Evolutionary conservation across 2,888 invertebrate genomes (phyloP).

Genomic region (Machimus atricapillus): DNA sequence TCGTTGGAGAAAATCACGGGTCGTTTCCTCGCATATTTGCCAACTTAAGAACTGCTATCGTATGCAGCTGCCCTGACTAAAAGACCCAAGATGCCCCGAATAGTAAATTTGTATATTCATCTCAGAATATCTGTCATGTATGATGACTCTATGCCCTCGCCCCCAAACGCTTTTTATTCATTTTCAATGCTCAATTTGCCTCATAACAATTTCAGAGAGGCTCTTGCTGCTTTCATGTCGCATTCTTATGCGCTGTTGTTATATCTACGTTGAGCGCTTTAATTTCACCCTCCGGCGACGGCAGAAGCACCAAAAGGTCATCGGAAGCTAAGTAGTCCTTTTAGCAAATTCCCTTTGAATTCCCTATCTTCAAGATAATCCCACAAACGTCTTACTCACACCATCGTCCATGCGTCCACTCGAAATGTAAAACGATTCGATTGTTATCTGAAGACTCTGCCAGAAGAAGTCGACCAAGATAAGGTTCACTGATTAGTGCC

Average conservation of each 20-base stretch:
- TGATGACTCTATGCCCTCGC: neutral
- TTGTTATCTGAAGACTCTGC: neutral
- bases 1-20: neutral
- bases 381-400: neutral
- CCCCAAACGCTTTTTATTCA: constrained; percentile 14
- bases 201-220: constrained; percentile 7
- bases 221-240: neutral
- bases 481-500: neutral
- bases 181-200: constrained; percentile 31
- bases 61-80: neutral
- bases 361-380: neutral
- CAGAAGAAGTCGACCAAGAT: neutral
- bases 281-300: neutral
- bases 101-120: constrained; percentile 19
- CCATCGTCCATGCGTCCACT: neutral
- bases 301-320: neutral
- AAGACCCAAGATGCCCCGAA: neutral
- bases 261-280: neutral
- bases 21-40: constrained; percentile 20
- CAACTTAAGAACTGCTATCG: constrained; percentile 27
- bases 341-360: neutral
- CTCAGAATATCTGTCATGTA: constrained; percentile 1
- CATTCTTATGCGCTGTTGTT: neutral
- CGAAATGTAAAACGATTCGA: neutral
- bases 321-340: neutral